Evolutionary conservation across 2,113 vertebrate genomes (phyloP).

Genomic region (Enhydra lutris): DNA sequence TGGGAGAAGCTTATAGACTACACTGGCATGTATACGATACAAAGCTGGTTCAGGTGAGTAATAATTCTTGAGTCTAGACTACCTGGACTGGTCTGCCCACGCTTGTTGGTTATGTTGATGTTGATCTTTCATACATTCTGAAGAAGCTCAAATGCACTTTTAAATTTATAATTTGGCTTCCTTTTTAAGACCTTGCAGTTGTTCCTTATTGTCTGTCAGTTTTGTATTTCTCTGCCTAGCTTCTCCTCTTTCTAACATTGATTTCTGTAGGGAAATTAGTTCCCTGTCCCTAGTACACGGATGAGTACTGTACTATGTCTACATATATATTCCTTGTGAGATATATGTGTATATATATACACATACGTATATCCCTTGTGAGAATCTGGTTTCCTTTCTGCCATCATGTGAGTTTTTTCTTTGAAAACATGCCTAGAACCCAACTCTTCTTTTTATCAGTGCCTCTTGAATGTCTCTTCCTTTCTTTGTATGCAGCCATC

Average conservation of each 20-base stretch:
- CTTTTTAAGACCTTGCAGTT: neutral
- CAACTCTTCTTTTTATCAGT: neutral
- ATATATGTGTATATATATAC: neutral
- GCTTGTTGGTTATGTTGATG: neutral
- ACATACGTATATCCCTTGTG: neutral
- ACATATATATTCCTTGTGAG: neutral
- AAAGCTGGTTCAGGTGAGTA: neutral
- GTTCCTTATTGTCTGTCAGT: neutral
- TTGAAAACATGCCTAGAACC: neutral
- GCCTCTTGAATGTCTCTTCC: neutral
- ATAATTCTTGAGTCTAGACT: neutral
- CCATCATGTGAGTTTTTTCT: neutral
- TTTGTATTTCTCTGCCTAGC: neutral
- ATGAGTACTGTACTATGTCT: neutral
- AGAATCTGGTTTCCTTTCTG: slow-evolving; percentile 26
- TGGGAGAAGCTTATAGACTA: neutral
- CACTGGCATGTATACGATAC: neutral
- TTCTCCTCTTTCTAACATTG: neutral
- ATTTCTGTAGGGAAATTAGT: slow-evolving; percentile 24
- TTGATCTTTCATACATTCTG: neutral
- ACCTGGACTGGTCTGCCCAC: neutral
- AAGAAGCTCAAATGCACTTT: neutral
- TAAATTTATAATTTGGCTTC: neutral
- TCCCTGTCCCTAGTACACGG: neutral
- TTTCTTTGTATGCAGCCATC: neutral